Percentiles rank a stretch among this genome's conserved stretches.
phyloP scores from a whole-genome alignment of 2,888 invertebrate species.

The Blastobasis adustella region DNA sequence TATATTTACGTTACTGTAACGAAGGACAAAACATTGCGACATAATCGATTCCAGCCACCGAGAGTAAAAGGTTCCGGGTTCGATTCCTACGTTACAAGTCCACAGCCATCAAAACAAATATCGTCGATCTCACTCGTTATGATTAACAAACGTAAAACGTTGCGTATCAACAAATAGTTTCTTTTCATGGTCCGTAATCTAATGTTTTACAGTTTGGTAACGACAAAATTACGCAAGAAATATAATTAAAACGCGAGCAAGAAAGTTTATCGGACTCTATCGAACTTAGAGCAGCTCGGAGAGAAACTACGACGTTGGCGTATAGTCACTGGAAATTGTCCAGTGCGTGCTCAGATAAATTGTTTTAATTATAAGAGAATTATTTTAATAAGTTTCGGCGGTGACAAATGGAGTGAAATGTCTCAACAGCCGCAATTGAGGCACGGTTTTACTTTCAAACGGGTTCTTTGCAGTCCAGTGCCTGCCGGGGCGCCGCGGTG shows the following conservation, averaged over 20 bases:
- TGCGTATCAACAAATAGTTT: not conserved
- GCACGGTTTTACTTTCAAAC: slow-evolving; percentile 53
- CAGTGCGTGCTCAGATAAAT: not conserved
- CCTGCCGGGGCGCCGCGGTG: not conserved
- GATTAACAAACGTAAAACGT: too few species aligned
- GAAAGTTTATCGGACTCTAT: not conserved
- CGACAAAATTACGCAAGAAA: not conserved
- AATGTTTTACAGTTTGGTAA: not conserved
- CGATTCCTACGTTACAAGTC: not conserved
- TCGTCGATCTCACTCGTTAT: too few species aligned
- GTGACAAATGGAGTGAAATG: slow-evolving; percentile 42
- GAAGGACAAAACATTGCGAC: too few species aligned
- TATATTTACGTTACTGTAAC: too few species aligned
- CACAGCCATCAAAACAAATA: too few species aligned
- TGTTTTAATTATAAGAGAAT: not conserved
- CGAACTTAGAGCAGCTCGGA: too few species aligned
- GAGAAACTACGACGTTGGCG: too few species aligned
- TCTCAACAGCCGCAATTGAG: slow-evolving; percentile 35
- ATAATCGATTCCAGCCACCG: too few species aligned
- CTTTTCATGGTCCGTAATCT: not conserved
- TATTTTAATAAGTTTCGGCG: slow-evolving; percentile 21
- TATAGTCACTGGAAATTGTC: too few species aligned
- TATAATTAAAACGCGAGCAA: not conserved
- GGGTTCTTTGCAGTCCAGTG: slow-evolving; percentile 26
- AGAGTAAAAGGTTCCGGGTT: not conserved